These are phyloP conservation scores for Corythucha ciliata DNA, from an alignment of 2,888 invertebrate species.

Conservation along the genomic window DNA sequence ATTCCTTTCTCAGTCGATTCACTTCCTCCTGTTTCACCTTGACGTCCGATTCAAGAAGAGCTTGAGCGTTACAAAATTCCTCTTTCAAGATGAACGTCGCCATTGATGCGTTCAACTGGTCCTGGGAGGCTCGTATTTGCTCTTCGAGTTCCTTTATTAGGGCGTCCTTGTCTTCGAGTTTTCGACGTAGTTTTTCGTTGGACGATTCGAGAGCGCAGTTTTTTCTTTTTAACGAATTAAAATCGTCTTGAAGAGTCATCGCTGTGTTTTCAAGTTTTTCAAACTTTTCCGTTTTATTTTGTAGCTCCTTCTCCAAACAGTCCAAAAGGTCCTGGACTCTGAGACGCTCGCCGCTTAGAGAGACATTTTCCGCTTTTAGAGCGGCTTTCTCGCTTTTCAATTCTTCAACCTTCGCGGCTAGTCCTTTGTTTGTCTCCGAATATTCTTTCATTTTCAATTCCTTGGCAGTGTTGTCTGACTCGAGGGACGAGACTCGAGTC, in stretches of 20 bases:
- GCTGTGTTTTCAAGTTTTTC: no score
- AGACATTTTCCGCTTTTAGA: no score
- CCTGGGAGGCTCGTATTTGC: conserved; percentile 15
- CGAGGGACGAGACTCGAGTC: no score
- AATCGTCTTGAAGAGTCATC: conserved; percentile 14
- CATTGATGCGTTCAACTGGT: background rate
- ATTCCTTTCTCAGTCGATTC: background rate
- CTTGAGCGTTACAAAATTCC: conserved; percentile 19
- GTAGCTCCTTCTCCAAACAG: no score
- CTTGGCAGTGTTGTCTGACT: no score
- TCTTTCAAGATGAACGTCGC: conserved; percentile 16
- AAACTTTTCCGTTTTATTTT: no score
- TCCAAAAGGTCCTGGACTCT: no score
- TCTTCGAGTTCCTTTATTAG: conserved; percentile 9
- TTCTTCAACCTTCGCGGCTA: background rate
- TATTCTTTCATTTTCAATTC: no score
- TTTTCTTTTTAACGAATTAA: conserved; percentile 15
- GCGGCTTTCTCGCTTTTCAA: no score
- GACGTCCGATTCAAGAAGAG: conserved; percentile 1
- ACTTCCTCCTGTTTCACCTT: background rate
- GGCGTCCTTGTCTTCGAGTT: conserved; percentile 6
- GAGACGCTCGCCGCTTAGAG: no score
- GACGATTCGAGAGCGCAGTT: conserved; percentile 12
- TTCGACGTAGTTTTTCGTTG: conserved; percentile 6
- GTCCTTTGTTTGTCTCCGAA: background rate